phyloP scores from a whole-genome alignment of 2,888 invertebrate species.

The Luperina nickerlii region DNA sequence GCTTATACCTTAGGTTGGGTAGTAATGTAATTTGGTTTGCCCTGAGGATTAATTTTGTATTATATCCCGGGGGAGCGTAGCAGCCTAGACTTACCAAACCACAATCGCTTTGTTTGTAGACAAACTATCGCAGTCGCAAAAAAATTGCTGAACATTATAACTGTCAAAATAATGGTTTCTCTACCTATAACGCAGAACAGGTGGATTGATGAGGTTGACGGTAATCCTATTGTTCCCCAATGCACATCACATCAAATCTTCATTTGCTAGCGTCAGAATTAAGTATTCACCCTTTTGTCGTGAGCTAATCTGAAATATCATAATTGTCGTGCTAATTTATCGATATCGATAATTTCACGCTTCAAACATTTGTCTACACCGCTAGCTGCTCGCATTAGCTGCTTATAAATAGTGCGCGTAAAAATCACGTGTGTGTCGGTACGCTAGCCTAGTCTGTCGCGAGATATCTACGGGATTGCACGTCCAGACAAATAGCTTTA shows the following conservation, averaged over 20 bases:
- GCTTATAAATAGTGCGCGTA: slow-evolving; percentile 81
- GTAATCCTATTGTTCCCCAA: slow-evolving; percentile 15
- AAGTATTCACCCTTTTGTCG: not conserved
- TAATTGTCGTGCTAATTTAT: slow-evolving; percentile 41
- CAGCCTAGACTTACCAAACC: not conserved
- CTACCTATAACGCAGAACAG: not conserved
- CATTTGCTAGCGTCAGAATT: slow-evolving; percentile 18
- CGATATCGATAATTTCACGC: slow-evolving; percentile 69
- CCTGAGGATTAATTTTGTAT: slow-evolving; percentile 11
- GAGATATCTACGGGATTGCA: slow-evolving; percentile 55
- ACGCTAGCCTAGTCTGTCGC: slow-evolving; percentile 72
- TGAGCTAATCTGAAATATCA: not conserved
- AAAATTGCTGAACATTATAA: not conserved
- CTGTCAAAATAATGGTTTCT: slow-evolving; percentile 2
- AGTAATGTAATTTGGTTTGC: slow-evolving; percentile 31
- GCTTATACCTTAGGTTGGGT: not conserved
- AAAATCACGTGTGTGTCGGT: slow-evolving; percentile 77
- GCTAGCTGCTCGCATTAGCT: slow-evolving; percentile 69
- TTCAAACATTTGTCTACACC: slow-evolving; percentile 73
- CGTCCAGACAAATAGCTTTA: slow-evolving; percentile 52
- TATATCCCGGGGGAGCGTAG: not conserved
- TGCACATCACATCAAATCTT: not conserved
- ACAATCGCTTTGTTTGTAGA: slow-evolving; percentile 13
- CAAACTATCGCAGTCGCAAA: not conserved
- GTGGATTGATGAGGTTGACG: slow-evolving; percentile 6